A percentile compares a stretch with the other conserved stretches of the same genome.
Conservation (phyloP, 2,888 invertebrate species). For the Eugnorisma glareosa region DNA sequence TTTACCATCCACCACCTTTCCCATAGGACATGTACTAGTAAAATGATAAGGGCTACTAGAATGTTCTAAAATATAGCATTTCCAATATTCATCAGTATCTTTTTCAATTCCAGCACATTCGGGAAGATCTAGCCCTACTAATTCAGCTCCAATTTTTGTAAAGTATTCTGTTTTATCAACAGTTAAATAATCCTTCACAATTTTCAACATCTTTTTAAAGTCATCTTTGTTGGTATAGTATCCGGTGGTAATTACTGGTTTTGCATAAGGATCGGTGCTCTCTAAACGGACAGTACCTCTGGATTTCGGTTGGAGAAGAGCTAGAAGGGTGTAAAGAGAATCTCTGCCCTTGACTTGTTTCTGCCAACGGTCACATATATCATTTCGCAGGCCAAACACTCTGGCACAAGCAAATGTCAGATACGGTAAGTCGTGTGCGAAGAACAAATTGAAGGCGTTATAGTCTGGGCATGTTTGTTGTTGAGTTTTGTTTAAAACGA, state of each 20-base stretch:
- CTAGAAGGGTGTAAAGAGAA: slow-evolving; percentile 52
- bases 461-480: slow-evolving; percentile 46
- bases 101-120: slow-evolving; percentile 61
- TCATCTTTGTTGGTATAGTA: slow-evolving; percentile 47
- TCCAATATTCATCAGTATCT: slow-evolving; percentile 65
- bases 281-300: slow-evolving; percentile 69
- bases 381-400: slow-evolving; percentile 41
- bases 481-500: slow-evolving; percentile 46
- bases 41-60: slow-evolving; percentile 93
- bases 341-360: slow-evolving; percentile 45
- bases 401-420: slow-evolving; percentile 47
- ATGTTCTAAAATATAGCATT: slow-evolving; percentile 73
- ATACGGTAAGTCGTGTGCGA: slow-evolving; percentile 61
- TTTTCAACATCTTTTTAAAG: slow-evolving; percentile 44
- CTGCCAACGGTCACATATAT: slow-evolving; percentile 57
- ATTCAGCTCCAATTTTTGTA: slow-evolving; percentile 58
- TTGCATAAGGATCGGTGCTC: slow-evolving; percentile 62
- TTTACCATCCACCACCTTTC: slow-evolving; percentile 92
- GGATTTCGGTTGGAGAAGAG: slow-evolving; percentile 79
- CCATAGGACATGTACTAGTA: slow-evolving; percentile 93
- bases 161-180: slow-evolving; percentile 66
- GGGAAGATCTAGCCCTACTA: slow-evolving; percentile 55
- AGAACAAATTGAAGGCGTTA: slow-evolving; percentile 40
- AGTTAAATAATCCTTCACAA: slow-evolving; percentile 59
- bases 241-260: slow-evolving; percentile 61